Base-by-base conservation (phyloP, 2,888 invertebrate genomes). In the Eilema sororculum region DNA sequence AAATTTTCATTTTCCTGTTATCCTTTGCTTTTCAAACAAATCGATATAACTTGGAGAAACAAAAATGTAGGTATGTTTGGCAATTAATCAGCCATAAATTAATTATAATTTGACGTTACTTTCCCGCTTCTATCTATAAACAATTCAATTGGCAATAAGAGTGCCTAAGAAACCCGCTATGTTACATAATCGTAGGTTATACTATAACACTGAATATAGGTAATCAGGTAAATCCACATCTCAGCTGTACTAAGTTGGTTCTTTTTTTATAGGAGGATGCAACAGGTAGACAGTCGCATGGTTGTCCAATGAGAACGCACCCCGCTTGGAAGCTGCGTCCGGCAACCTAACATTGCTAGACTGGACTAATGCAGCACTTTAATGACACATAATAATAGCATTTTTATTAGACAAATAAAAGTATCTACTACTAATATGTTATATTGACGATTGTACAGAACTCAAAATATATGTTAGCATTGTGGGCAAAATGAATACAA, bases 261-360 rank as follows among this genome's bases (percentile, higher is more conserved):
- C 59, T 69, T 79, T n/a, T 78, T 81, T 78, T 78, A 78, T 69
- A 69, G 68, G 62, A 76, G 60, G 75, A 78, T 73, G 75, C 71
- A 78, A 84, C 90, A 90, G 88, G 88, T 90, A 89, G 84, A 89
- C 79, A 79, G 82, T 81, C 83, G 86, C 86, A 86, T 89, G 84
- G 87, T 87, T 84, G 85, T 82, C 84, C 86, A 88, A 87, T 89
- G 89, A 90, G 87, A 82, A 30, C 41, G 63, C 46, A 20, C 24
- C 28, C 10, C 30, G 46, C 68, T 80, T 77, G 30, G 24, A 52
- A 46, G 83, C 76, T 76, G 77, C 72, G 70, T 56, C 63, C 65
- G 69, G 69, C 68, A 68, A 59, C 68, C 69, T 71, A 78, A 69
- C 69, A 64, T 67, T 69, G 59, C 63, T 62, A 62, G 65, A 64